Evolutionary conservation across 2,113 vertebrate species (phyloP), one percentile per base, ranked within the genome.

Genomic region (Tautogolabrus adspersus): DNA sequence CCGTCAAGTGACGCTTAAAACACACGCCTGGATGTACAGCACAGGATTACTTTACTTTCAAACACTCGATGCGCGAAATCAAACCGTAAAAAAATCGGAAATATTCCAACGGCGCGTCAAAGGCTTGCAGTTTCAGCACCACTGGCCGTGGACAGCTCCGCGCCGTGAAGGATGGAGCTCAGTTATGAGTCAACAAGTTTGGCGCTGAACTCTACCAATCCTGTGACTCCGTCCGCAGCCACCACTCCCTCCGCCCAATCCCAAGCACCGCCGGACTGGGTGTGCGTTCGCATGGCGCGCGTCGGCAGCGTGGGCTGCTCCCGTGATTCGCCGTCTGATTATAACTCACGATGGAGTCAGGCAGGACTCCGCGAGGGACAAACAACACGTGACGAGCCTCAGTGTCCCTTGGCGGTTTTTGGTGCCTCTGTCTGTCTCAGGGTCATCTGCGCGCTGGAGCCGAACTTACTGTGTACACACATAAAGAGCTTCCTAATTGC

Each of bases 141-240:
- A 82, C 64, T 79, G 75, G 11, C 19, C 72, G 44, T 26, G 92
- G 92, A 92, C 87, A 93, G 93, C 91, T 91, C 88, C 87, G 83
- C 64, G 88, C 64, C 72, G 84, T 73, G 80, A 61, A 68, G 79
- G 80, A 83, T 77, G 70, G 70, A 81, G 88, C 73, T 83, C 79
- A 23, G 77, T 75, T 82, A 77, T 87, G 93, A 93, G 89, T 91
- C 90, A 91, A 94, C 88, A 93, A 91, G 87, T 93, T 94, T 85
- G 88, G 88, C 83, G 87, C 85, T 77, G 81, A 79, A 83, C 81
- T 92, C 90, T 83, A 88, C 85, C 93, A 94, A 94, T 94, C 92
- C 85, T 22, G 89, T 89, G 72, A 56, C 75, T 91, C 67, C 84
- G 86, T 87, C 80, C 75, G 66, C 81, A 80, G 66, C 79, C 82